phyloP scores from a whole-genome alignment of 1,140 invertebrate species.

The Drosophila nigromelanica region DNA sequence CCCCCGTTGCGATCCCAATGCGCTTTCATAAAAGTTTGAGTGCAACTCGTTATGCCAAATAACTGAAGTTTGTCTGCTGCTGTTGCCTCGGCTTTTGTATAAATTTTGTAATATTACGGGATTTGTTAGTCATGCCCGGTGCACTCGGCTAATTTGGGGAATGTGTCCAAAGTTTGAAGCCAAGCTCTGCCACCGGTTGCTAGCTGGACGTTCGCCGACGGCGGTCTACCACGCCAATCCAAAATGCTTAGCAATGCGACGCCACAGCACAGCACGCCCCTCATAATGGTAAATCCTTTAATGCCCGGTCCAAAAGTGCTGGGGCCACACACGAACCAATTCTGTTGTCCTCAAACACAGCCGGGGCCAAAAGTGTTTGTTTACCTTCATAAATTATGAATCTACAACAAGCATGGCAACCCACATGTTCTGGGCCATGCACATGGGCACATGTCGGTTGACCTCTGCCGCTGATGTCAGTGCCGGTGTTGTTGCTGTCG shows the following conservation, averaged over 20 bases:
- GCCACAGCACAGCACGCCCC: not conserved
- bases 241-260: conserved; percentile 33
- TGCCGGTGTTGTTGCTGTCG: not conserved
- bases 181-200: conserved; percentile 54
- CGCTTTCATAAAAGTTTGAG: conserved; percentile 67
- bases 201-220: conserved; percentile 15
- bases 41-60: conserved; percentile 72
- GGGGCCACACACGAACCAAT: conserved; percentile 18
- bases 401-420: conserved; percentile 44
- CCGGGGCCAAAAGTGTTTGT: conserved; percentile 68
- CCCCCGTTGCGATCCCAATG: conserved; percentile 30
- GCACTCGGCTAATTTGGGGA: conserved; percentile 63
- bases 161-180: conserved; percentile 57
- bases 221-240: conserved; percentile 27
- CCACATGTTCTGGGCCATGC: conserved; percentile 37
- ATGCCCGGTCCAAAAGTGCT: conserved; percentile 35
- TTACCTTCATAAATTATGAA: conserved; percentile 82
- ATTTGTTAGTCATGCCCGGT: conserved; percentile 11
- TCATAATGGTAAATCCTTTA: conserved; percentile 52
- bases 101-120: conserved; percentile 52
- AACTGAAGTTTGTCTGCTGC: conserved; percentile 53
- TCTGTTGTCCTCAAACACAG: conserved; percentile 13
- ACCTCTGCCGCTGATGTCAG: conserved; percentile 33
- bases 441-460: conserved; percentile 52
- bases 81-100: conserved; percentile 50